phyloP scores from a whole-genome alignment of 92 coral and sea anemone species.

The Phenganax subtilis region DNA sequence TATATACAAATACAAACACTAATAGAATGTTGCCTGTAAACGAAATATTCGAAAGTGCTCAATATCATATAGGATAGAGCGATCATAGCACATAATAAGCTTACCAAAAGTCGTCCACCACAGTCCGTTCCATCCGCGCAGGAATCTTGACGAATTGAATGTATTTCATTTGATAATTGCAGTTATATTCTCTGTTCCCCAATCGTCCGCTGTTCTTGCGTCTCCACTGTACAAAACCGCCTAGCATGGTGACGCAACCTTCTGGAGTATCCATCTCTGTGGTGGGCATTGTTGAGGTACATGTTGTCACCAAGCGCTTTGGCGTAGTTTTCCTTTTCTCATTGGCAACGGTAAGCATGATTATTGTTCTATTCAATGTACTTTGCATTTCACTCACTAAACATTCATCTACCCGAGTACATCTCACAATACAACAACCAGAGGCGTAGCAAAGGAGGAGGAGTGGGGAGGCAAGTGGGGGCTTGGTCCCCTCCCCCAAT shows the following conservation, averaged over 20 bases:
- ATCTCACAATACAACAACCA: too few relatives aligned
- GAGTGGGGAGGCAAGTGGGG: too few relatives aligned
- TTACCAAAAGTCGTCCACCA: too few relatives aligned
- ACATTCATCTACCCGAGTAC: neutral
- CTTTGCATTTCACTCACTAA: neutral
- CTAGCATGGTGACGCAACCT: slow-evolving; percentile 55
- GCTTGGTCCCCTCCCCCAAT: too few relatives aligned
- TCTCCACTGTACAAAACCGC: slow-evolving; percentile 62
- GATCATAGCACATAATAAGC: neutral
- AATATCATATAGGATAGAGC: neutral
- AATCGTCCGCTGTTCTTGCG: slow-evolving; percentile 68
- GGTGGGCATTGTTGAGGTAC: slow-evolving; percentile 61
- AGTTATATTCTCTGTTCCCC: slow-evolving; percentile 64
- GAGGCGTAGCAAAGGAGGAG: too few relatives aligned
- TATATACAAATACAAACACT: too few relatives aligned
- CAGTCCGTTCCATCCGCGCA: slow-evolving; percentile 7
- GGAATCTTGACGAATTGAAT: slow-evolving; percentile 11
- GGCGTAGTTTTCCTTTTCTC: slow-evolving; percentile 63
- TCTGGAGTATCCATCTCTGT: slow-evolving; percentile 58
- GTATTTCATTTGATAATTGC: too few relatives aligned
- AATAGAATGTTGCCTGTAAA: too few relatives aligned
- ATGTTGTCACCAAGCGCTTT: slow-evolving; percentile 62
- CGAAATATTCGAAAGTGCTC: too few relatives aligned
- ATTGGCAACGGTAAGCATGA: slow-evolving; percentile 66
- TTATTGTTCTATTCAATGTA: neutral